Evolutionary conservation across 2,888 invertebrate species (phyloP).

Genomic region (Adelphocoris suturalis): DNA sequence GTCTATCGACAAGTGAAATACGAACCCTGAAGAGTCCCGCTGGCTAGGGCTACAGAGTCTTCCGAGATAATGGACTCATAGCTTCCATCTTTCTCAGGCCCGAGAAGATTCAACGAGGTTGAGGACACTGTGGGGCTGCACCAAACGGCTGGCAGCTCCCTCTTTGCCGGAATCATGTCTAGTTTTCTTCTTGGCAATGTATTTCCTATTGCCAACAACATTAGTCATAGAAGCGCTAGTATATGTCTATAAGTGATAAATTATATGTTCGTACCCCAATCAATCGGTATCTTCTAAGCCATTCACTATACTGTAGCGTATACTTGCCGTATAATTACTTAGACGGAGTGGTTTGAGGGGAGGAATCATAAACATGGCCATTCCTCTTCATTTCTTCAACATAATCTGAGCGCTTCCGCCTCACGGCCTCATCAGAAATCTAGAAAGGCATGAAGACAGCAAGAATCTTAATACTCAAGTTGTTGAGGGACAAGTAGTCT

Average conservation of each 20-base stretch:
- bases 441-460: too few relatives aligned
- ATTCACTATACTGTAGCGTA: too few relatives aligned
- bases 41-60: background rate
- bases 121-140: constrained; percentile 35
- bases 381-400: too few relatives aligned
- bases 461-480: too few relatives aligned
- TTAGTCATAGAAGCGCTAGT: background rate
- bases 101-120: constrained; percentile 15
- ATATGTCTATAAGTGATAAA: background rate
- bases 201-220: constrained; percentile 41
- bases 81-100: background rate
- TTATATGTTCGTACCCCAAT: background rate
- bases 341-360: too few relatives aligned
- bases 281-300: too few relatives aligned
- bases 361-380: too few relatives aligned
- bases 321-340: too few relatives aligned
- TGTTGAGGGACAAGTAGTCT: too few relatives aligned
- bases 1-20: constrained; percentile 4
- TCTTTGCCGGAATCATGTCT: constrained; percentile 36
- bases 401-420: too few relatives aligned
- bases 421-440: too few relatives aligned
- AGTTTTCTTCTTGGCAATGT: constrained; percentile 53
- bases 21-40: constrained; percentile 17
- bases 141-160: constrained; percentile 54
- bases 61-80: constrained; percentile 27